Conservation (phyloP, 1,140 invertebrate species). For the Geopemphigus sp. region DNA sequence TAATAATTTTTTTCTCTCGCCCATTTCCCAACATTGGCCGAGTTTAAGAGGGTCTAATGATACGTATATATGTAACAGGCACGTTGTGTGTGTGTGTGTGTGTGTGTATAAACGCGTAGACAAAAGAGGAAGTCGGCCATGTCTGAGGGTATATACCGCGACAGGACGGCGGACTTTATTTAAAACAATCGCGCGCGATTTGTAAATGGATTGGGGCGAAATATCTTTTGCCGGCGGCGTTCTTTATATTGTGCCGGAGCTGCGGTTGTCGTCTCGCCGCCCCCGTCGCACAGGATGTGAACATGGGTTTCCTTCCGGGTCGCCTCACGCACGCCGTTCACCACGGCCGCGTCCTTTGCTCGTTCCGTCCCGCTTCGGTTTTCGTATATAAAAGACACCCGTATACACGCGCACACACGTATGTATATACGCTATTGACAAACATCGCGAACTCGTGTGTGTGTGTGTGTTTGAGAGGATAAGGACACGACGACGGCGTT, state of each 20-base stretch:
- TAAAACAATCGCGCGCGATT: slow-evolving; percentile 41
- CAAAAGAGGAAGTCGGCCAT: neutral
- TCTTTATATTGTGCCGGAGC: slow-evolving; percentile 17
- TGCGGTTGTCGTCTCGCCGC: neutral
- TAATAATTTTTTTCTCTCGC: too few relatives aligned
- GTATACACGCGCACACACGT: neutral
- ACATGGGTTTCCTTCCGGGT: slow-evolving; percentile 39
- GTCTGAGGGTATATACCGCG: too few relatives aligned
- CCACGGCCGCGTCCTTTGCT: neutral
- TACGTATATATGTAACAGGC: too few relatives aligned
- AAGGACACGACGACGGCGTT: neutral
- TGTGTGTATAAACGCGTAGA: too few relatives aligned
- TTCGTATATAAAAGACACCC: neutral
- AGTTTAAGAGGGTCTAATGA: too few relatives aligned
- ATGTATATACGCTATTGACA: neutral
- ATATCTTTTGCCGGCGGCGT: slow-evolving; percentile 34
- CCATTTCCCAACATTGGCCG: too few relatives aligned
- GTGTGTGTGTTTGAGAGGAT: too few relatives aligned
- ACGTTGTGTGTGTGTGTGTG: too few relatives aligned
- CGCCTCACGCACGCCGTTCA: slow-evolving; percentile 13
- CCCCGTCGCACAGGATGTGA: slow-evolving; percentile 26
- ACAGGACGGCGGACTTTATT: slow-evolving; percentile 39
- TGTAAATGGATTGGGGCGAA: slow-evolving; percentile 19
- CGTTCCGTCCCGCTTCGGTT: neutral
- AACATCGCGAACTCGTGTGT: too few relatives aligned